Conservation (phyloP, 2,797 vertebrate species). For the Hyperoplus immaculatus region DNA sequence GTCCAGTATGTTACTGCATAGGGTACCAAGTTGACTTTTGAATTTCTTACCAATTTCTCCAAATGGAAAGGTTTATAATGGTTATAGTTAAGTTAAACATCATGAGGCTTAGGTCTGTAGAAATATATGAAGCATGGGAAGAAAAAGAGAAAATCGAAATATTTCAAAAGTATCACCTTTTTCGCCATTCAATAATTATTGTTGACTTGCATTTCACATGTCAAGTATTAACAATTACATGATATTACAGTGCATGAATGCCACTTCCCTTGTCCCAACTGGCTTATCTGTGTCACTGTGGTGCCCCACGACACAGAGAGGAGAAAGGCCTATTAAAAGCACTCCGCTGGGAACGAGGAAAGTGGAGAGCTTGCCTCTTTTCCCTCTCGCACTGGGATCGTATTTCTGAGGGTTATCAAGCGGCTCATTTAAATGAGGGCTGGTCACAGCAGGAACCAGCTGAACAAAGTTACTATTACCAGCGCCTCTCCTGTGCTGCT, state of each 20-base stretch:
- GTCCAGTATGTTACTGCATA: neutral
- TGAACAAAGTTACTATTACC: slow-evolving; percentile 90
- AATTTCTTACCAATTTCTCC: slow-evolving; percentile 7
- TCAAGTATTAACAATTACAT: slow-evolving; percentile 27
- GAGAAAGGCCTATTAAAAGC: slow-evolving; percentile 80
- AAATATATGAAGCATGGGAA: neutral
- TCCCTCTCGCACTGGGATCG: slow-evolving; percentile 74
- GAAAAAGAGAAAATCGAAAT: neutral
- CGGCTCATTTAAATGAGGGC: slow-evolving; percentile 89
- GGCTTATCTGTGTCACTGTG: slow-evolving; percentile 63
- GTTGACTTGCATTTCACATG: slow-evolving; percentile 23
- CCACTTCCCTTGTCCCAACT: slow-evolving; percentile 43
- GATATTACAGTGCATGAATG: slow-evolving; percentile 22
- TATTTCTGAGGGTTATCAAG: slow-evolving; percentile 89
- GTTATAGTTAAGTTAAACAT: neutral
- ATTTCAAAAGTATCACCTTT: neutral
- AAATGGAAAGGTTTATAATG: slow-evolving; percentile 12
- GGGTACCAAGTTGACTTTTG: slow-evolving; percentile 1
- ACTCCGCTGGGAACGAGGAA: slow-evolving; percentile 72
- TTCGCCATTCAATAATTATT: neutral
- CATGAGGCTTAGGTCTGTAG: neutral
- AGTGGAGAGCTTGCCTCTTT: slow-evolving; percentile 69
- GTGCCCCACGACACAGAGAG: slow-evolving; percentile 61
- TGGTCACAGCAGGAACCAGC: slow-evolving; percentile 90
- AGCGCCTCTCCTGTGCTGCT: slow-evolving; percentile 85